These are phyloP conservation scores for Nesogale talazaci DNA, from an alignment of 2,113 vertebrate genomes.

Conservation along the genomic window DNA sequence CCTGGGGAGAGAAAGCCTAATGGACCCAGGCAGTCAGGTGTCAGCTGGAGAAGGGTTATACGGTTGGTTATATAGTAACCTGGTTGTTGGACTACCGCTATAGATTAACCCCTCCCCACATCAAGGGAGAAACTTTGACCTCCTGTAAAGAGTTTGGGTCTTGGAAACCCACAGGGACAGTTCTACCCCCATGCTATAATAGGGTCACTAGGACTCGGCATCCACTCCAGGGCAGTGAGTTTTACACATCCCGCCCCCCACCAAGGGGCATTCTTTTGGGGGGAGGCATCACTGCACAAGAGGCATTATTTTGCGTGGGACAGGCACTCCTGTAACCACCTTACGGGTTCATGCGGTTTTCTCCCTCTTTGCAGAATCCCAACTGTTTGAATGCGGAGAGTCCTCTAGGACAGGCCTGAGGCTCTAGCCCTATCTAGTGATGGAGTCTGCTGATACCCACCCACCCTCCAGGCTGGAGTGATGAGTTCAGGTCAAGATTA, in stretches of 20 bases:
- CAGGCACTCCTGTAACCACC: background rate
- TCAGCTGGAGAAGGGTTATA: background rate
- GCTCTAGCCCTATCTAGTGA: background rate
- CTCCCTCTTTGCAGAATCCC: background rate
- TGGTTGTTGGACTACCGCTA: background rate
- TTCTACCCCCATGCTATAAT: too few species aligned
- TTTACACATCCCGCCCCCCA: too few species aligned
- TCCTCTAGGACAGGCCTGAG: background rate
- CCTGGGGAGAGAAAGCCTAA: background rate
- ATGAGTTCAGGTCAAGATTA: background rate
- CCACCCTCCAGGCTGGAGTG: background rate
- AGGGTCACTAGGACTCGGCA: too few species aligned
- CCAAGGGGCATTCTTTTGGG: background rate
- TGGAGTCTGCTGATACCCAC: background rate
- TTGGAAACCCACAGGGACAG: too few species aligned
- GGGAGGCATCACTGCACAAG: too few species aligned
- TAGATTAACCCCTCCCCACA: background rate
- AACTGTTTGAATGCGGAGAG: slow-evolving; percentile 8
- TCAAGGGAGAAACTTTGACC: too few species aligned
- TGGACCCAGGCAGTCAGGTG: background rate
- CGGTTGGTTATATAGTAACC: background rate
- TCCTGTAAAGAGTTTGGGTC: too few species aligned
- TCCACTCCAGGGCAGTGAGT: too few species aligned
- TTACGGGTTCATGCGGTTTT: background rate
- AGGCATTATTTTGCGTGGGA: background rate